phyloP scores from a whole-genome alignment of 2,888 invertebrate species.

The Hydrotaea cyrtoneurina region DNA sequence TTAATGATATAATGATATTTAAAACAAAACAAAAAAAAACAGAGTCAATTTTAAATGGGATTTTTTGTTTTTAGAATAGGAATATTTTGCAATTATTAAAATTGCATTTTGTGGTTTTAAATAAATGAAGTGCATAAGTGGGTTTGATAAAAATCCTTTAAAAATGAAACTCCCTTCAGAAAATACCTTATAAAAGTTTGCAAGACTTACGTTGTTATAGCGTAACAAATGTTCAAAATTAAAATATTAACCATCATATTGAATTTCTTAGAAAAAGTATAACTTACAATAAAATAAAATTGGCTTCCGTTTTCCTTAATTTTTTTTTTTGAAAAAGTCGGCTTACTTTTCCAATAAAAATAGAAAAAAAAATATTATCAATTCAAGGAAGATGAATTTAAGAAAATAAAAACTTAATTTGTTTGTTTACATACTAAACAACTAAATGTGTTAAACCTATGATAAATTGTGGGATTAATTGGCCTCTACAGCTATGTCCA shows the following conservation, averaged over 20 bases:
- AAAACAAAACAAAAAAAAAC: background rate
- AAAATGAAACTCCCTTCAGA: background rate
- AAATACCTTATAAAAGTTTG: background rate
- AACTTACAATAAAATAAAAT: background rate
- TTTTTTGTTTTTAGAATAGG: background rate
- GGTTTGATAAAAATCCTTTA: background rate
- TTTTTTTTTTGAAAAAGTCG: background rate
- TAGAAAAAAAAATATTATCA: background rate
- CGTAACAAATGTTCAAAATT: background rate
- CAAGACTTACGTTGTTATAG: slow-evolving; percentile 22
- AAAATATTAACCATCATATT: slow-evolving; percentile 9
- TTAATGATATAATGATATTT: background rate
- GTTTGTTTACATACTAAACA: slow-evolving; percentile 55
- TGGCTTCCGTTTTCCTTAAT: background rate
- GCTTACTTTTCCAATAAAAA: background rate
- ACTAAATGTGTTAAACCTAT: slow-evolving; percentile 59
- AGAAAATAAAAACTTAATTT: background rate
- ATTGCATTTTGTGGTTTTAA: no score
- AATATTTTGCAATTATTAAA: background rate
- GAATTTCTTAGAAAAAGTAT: background rate
- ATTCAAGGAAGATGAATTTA: background rate
- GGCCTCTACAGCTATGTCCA: slow-evolving; percentile 57
- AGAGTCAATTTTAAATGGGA: background rate
- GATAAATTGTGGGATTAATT: slow-evolving; percentile 48
- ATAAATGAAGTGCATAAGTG: background rate